These are phyloP conservation scores for Lacanobia wlatinum DNA, from an alignment of 2,888 invertebrate genomes.

Conservation along the genomic window DNA sequence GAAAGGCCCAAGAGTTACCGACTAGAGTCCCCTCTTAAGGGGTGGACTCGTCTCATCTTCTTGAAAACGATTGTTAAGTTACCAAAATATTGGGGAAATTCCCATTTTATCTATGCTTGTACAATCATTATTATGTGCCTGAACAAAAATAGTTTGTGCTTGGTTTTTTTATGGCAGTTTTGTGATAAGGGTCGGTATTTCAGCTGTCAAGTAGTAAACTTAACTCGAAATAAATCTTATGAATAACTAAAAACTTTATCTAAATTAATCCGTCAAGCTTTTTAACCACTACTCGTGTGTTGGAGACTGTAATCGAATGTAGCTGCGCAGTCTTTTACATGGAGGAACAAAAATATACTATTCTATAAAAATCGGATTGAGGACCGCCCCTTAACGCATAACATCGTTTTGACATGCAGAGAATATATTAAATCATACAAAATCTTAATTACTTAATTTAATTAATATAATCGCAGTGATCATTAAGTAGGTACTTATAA, in stretches of 20 bases:
- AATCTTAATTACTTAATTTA: constrained; percentile 7
- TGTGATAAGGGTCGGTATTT: not conserved
- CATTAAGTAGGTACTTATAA: constrained; percentile 38
- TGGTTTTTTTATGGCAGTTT: not conserved
- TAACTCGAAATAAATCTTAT: too few species aligned
- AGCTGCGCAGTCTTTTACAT: too few species aligned
- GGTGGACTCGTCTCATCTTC: not conserved
- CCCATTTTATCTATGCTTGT: constrained; percentile 10
- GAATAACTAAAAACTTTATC: too few species aligned
- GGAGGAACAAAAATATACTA: too few species aligned
- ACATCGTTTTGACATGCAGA: not conserved
- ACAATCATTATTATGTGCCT: constrained; percentile 3
- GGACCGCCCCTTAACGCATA: not conserved
- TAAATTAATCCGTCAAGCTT: too few species aligned
- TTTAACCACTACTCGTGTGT: too few species aligned
- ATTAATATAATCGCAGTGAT: constrained; percentile 39
- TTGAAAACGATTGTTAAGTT: not conserved
- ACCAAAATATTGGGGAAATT: not conserved
- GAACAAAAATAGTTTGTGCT: not conserved
- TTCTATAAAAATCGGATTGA: not conserved
- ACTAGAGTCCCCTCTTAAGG: too few species aligned
- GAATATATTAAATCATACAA: not conserved
- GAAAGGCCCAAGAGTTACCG: too few species aligned
- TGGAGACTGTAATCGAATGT: too few species aligned
- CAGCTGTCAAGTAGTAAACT: too few species aligned